phyloP scores from a whole-genome alignment of 2,888 invertebrate species.

The Drosophila acutilabella region DNA sequence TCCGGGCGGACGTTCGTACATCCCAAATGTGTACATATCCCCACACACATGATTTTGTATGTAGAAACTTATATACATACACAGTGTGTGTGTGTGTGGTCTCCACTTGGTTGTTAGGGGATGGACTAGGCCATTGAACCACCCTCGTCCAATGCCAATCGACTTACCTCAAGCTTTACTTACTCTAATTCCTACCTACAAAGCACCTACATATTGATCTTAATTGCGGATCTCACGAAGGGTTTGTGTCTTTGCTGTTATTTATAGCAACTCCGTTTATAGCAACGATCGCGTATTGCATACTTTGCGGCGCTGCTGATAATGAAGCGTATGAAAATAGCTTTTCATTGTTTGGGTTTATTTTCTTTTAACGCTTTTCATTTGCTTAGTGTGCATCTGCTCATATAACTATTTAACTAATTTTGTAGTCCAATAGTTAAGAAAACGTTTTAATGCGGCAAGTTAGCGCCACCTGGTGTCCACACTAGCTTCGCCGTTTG shows the following conservation, averaged over 20 bases:
- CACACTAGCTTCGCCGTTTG: conserved; percentile 38
- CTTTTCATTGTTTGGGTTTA: background rate
- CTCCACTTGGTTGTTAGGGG: conserved; percentile 43
- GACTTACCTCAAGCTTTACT: conserved; percentile 15
- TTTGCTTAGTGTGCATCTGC: background rate
- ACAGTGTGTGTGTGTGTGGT: conserved; percentile 28
- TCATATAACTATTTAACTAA: background rate
- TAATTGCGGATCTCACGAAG: background rate
- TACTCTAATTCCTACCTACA: background rate
- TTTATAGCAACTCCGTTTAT: conserved; percentile 14
- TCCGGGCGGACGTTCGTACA: conserved; percentile 30
- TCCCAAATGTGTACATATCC: conserved; percentile 37
- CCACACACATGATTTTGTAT: conserved; percentile 11
- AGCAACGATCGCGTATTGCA: conserved; percentile 50
- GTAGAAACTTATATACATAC: conserved; percentile 25
- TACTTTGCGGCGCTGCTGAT: conserved; percentile 49
- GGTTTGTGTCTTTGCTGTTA: conserved; percentile 36
- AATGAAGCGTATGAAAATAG: background rate
- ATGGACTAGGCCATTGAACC: conserved; percentile 39
- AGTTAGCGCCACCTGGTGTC: conserved; percentile 66
- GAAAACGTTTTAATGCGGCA: background rate
- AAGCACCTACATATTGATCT: conserved; percentile 31
- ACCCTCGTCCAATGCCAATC: conserved; percentile 30
- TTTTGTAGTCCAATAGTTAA: conserved; percentile 11
- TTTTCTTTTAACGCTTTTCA: background rate